Evolutionary conservation across 2,888 invertebrate species (phyloP), one percentile per base, ranked within the genome.

Genomic region (Catocala fraxini): DNA sequence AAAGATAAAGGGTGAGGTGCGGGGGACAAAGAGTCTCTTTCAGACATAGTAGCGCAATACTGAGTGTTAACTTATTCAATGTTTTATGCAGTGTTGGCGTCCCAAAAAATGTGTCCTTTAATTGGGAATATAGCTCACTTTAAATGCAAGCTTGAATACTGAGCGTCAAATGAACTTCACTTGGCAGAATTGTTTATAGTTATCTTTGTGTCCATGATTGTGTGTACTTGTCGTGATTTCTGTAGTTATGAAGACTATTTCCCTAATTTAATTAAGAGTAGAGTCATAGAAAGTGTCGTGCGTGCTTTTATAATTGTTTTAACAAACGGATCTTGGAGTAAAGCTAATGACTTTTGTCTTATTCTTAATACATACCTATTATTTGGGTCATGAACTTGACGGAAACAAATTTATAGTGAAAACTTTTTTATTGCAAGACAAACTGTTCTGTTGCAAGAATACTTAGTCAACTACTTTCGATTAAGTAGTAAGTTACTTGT

Each of bases 91-190:
- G 47, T 25, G 11, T 47, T 25, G 47, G 15, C 13, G 25, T 10
- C 25, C 11, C 7, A 25, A 34, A 49, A 39, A 39, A 51, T 12
- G 41, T 39, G 13, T 5, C 41, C 51, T 51, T 51, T 41, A 51
- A 6, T 51, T 7, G 12, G 15, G 41, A 51, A 51, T 39, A 15
- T 2, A 49, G 7, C 33, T 41, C 6, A 12, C 11, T 51, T 34
- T 39, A 35, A 51, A 35, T n/a, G 1, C 48, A 45, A 13, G 45
- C 15, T 46, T 6, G 13, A 46, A 46, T 46, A 46, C 15, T 46
- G 25, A 15, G 46, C 4, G 10, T 45, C 7, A 46, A 46, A 46
- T 46, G 46, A 46, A 13, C 3, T 46, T 11, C 46, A 15, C 15
- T 15, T 46, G 25, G 13, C 4, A 45, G 15, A 0, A 46, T 15